A percentile compares a stretch with the other conserved stretches of the same genome.
Evolutionary conservation across 64 coral and sea anemone species (phyloP).

Genomic region (Acropora yongei): DNA sequence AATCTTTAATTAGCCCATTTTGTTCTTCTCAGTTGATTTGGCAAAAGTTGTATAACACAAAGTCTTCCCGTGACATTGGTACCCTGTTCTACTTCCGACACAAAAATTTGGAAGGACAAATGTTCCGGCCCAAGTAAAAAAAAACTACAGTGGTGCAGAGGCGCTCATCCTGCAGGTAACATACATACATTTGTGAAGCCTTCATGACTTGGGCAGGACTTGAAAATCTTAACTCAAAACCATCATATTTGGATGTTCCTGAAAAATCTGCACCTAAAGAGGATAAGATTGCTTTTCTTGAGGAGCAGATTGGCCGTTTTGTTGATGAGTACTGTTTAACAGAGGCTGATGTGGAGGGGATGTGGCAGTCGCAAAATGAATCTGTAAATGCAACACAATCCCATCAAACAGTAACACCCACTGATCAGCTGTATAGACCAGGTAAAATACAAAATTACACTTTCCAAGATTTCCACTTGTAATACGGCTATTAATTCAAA

Average conservation of each 20-base stretch:
- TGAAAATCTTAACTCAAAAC: not conserved
- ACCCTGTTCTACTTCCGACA: constrained; percentile 25
- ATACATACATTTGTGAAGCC: constrained; percentile 21
- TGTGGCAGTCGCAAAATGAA: not conserved
- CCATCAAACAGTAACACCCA: too few species aligned
- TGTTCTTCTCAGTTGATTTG: too few species aligned
- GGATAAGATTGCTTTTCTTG: not conserved
- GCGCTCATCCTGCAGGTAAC: constrained; percentile 9
- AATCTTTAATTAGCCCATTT: too few species aligned
- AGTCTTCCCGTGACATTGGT: constrained; percentile 34
- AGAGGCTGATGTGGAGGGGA: not conserved
- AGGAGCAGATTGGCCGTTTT: constrained; percentile 6
- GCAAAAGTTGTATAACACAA: too few species aligned
- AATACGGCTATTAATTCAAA: too few species aligned
- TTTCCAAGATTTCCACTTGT: too few species aligned
- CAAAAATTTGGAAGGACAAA: constrained; percentile 39
- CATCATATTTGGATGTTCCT: not conserved
- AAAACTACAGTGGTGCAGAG: constrained; percentile 21
- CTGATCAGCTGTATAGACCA: too few species aligned
- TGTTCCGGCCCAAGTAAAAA: constrained; percentile 6
- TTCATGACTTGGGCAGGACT: constrained; percentile 38
- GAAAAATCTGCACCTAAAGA: not conserved
- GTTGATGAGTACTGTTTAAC: not conserved
- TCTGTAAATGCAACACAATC: too few species aligned
- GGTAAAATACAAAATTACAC: too few species aligned